phyloP scores from a whole-genome alignment of 2,888 invertebrate genomes.

The Drosophila prostipennis region DNA sequence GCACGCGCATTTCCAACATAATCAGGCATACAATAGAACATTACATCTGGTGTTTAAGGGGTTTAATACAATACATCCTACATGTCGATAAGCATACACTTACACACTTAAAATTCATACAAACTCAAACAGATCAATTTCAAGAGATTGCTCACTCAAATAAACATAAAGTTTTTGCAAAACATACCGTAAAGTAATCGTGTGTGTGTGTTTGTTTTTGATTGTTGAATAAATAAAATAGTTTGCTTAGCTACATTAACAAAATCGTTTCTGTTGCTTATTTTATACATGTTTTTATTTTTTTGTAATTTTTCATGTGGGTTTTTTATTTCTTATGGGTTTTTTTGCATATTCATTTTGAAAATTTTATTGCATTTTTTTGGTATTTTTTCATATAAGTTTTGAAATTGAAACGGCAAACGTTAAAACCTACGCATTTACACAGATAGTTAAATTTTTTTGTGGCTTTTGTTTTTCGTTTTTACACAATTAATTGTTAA shows the following conservation, averaged over 20 bases:
- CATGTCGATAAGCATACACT: conserved; percentile 34
- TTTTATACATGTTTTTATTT: conserved; percentile 58
- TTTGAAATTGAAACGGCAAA: conserved; percentile 72
- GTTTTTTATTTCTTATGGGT: conserved; percentile 32
- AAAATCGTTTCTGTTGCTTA: conserved; percentile 49
- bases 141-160: no score
- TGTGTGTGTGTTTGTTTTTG: conserved; percentile 36
- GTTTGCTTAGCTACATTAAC: conserved; percentile 49
- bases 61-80: conserved; percentile 63
- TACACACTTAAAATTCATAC: conserved; percentile 40
- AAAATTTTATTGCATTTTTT: conserved; percentile 75
- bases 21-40: conserved; percentile 61
- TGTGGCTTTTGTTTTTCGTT: conserved; percentile 46
- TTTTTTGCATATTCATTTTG: conserved; percentile 65
- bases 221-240: conserved; percentile 64
- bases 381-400: conserved; percentile 46
- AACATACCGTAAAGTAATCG: conserved; percentile 41
- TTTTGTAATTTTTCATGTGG: conserved; percentile 52
- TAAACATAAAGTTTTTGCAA: conserved; percentile 18
- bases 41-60: conserved; percentile 51
- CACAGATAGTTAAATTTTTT: conserved; percentile 54
- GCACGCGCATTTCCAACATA: conserved; percentile 53
- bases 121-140: conserved; percentile 30
- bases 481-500: conserved; percentile 56
- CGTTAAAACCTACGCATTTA: conserved; percentile 77